phyloP scores from a whole-genome alignment of 2,113 vertebrate genomes.

The Vulpes vulpes region DNA sequence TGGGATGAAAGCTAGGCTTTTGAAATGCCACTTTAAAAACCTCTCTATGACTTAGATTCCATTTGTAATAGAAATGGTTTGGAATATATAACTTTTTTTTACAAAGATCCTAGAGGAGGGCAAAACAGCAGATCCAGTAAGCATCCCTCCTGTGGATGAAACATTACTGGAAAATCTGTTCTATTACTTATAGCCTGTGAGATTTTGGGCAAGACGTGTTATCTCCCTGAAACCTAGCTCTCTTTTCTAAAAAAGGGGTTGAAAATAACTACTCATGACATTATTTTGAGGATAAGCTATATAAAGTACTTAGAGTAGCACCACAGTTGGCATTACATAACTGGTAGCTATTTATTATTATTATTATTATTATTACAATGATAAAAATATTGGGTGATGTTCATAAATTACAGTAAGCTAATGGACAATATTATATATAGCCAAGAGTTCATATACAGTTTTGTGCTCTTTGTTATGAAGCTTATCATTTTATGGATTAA shows the following conservation, averaged over 20 bases:
- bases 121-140: constrained; percentile 43
- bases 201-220: not conserved
- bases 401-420: not conserved
- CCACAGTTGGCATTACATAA: constrained; percentile 18
- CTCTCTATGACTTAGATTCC: constrained; percentile 33
- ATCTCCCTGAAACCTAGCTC: constrained; percentile 18
- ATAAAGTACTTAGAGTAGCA: not conserved
- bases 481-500: constrained; percentile 8
- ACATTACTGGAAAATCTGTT: constrained; percentile 38
- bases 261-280: not conserved
- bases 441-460: not conserved
- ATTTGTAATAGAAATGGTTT: constrained; percentile 58
- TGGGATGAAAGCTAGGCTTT: constrained; percentile 26
- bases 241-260: not conserved
- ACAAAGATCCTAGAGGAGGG: constrained; percentile 36
- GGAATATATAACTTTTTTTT: constrained; percentile 57
- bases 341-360: not conserved
- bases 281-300: constrained; percentile 37
- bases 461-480: not conserved
- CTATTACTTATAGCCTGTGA: constrained; percentile 62
- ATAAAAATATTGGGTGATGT: not conserved
- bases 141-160: constrained; percentile 26
- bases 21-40: constrained; percentile 58
- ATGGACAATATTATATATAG: not conserved
- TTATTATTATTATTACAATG: not conserved